Conservation (phyloP, 2,113 vertebrate species). For the Rhabdomys dilectus region DNA sequence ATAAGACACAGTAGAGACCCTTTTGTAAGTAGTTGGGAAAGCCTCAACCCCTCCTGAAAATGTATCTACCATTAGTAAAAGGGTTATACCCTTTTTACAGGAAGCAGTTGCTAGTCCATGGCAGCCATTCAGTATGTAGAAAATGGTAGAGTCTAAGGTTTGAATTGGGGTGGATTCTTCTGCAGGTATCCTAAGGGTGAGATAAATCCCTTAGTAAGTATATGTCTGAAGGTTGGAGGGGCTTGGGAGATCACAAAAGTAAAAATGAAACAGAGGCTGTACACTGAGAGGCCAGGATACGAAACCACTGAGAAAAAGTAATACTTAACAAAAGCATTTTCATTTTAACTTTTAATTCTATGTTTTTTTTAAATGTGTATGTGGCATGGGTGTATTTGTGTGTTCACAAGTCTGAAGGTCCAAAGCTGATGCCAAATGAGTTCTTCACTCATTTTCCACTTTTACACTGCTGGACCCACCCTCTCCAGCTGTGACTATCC, state of each 20-base stretch:
- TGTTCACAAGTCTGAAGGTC: neutral
- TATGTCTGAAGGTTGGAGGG: neutral
- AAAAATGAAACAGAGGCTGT: neutral
- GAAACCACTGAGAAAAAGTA: neutral
- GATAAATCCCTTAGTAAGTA: neutral
- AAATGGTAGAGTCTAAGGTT: neutral
- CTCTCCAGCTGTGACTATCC: neutral
- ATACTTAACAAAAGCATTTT: neutral
- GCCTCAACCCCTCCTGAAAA: neutral
- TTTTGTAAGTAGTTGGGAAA: neutral
- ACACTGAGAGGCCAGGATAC: neutral
- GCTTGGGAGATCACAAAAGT: neutral
- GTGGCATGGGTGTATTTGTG: neutral
- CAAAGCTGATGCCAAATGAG: neutral
- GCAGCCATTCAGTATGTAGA: neutral
- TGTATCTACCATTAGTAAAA: neutral
- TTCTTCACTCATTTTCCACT: neutral
- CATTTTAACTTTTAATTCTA: neutral
- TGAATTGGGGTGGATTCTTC: neutral
- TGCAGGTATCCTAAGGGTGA: neutral
- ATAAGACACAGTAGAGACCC: too few relatives aligned
- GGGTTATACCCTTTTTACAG: neutral
- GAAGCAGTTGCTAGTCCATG: neutral
- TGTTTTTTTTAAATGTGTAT: neutral
- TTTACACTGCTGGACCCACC: neutral